These are phyloP conservation scores for Nothura maculosa DNA, from an alignment of 2,797 vertebrate genomes.

Conservation along the genomic window DNA sequence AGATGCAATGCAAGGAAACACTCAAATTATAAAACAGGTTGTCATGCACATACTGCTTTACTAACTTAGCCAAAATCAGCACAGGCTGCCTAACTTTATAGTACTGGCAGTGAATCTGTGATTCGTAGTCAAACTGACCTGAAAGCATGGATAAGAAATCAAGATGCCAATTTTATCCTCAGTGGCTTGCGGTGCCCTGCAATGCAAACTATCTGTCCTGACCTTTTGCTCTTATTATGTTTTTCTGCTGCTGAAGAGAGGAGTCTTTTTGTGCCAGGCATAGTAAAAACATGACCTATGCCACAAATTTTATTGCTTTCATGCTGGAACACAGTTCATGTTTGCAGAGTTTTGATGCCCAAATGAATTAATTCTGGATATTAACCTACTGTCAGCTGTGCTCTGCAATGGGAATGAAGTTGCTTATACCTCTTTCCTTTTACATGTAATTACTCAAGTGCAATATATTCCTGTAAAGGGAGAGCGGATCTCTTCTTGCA, in stretches of 20 bases:
- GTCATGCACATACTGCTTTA: not conserved
- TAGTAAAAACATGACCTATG: not conserved
- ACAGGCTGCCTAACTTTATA: not conserved
- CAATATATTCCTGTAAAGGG: not conserved
- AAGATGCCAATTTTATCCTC: not conserved
- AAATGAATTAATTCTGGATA: not conserved
- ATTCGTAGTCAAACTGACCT: not conserved
- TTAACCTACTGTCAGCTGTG: conserved; percentile 26
- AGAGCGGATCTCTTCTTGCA: not conserved
- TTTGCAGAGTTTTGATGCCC: conserved; percentile 20
- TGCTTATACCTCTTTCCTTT: not conserved
- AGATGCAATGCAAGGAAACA: not conserved
- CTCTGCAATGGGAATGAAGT: not conserved
- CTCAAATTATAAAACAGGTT: not conserved
- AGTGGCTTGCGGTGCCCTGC: not conserved
- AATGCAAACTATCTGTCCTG: not conserved
- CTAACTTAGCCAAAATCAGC: not conserved
- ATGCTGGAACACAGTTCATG: not conserved
- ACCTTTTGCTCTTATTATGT: not conserved
- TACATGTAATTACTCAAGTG: not conserved
- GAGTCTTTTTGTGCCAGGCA: not conserved
- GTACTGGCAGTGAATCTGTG: not conserved
- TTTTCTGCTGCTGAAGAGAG: not conserved
- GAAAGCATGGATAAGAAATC: not conserved
- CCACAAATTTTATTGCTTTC: conserved; percentile 3